phyloP scores from a whole-genome alignment of 1,140 invertebrate species.

The Tenebrio molitor region DNA sequence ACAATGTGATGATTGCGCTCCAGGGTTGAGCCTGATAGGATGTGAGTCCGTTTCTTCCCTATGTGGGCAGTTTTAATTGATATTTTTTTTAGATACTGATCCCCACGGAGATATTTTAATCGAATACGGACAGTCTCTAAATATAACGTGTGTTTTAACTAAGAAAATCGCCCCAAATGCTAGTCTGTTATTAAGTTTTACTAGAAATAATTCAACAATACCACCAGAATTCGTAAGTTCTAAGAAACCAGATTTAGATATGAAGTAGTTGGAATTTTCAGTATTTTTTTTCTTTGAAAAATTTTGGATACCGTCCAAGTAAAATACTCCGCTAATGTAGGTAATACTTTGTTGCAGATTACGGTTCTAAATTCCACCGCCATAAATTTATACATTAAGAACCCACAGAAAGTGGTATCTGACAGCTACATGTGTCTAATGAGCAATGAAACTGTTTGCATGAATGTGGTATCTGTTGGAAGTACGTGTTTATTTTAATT shows the following conservation, averaged over 20 bases:
- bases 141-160: slow-evolving; percentile 53
- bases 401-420: slow-evolving; percentile 3
- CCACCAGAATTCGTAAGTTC: slow-evolving; percentile 48
- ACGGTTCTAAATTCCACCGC: slow-evolving; percentile 44
- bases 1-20: slow-evolving; percentile 7
- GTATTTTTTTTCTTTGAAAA: slow-evolving; percentile 8
- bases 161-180: slow-evolving; percentile 42
- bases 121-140: slow-evolving; percentile 53
- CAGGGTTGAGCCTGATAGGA: neutral
- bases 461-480: slow-evolving; percentile 54
- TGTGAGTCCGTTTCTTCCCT: slow-evolving; percentile 32
- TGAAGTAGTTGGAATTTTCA: too few relatives aligned
- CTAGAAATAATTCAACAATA: slow-evolving; percentile 23
- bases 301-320: neutral
- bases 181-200: slow-evolving; percentile 49
- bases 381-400: slow-evolving; percentile 49
- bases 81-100: slow-evolving; percentile 47
- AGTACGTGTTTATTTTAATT: slow-evolving; percentile 52
- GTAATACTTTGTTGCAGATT: slow-evolving; percentile 15
- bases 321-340: too few relatives aligned
- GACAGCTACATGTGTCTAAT: slow-evolving; percentile 24
- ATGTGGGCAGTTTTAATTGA: neutral
- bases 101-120: slow-evolving; percentile 52
- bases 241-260: too few relatives aligned
- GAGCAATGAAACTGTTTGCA: slow-evolving; percentile 41